These are phyloP conservation scores for Octodonta nipae DNA, from an alignment of 2,888 invertebrate genomes.

Conservation along the genomic window DNA sequence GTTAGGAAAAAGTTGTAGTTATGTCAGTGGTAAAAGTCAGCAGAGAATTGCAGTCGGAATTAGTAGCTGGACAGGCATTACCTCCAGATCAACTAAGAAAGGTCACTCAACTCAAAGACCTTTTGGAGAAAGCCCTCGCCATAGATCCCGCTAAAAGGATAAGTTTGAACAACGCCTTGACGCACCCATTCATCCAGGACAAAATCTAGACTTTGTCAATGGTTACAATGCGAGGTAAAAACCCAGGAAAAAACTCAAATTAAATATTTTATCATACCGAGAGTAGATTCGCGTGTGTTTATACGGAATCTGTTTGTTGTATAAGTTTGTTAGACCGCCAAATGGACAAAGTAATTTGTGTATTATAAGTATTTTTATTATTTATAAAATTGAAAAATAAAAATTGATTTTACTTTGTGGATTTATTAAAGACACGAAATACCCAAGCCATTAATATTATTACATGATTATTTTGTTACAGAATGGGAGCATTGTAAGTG, in stretches of 20 bases:
- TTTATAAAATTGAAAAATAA: background rate
- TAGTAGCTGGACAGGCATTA: conserved; percentile 77
- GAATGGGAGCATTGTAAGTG: conserved; percentile 8
- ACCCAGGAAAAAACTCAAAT: conserved; percentile 15
- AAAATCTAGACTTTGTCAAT: conserved; percentile 50
- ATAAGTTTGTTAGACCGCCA: too few species aligned
- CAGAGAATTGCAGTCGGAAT: conserved; percentile 74
- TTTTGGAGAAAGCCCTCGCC: conserved; percentile 82
- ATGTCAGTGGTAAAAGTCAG: conserved; percentile 79
- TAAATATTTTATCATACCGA: conserved; percentile 9
- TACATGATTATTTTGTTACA: conserved; percentile 16
- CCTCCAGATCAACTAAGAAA: conserved; percentile 82
- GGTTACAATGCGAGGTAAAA: conserved; percentile 28
- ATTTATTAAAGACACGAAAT: background rate
- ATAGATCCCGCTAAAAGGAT: conserved; percentile 85
- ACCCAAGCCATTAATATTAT: conserved; percentile 1
- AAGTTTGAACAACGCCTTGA: conserved; percentile 84
- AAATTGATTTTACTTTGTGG: background rate
- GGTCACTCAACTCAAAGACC: conserved; percentile 80
- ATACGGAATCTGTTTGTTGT: background rate
- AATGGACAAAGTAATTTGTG: too few species aligned
- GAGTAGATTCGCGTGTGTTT: background rate
- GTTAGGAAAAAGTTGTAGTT: conserved; percentile 89
- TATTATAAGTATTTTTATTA: too few species aligned
- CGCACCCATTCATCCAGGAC: conserved; percentile 92